These are phyloP conservation scores for Columba janthina DNA, from an alignment of 2,113 vertebrate species.

Conservation along the genomic window DNA sequence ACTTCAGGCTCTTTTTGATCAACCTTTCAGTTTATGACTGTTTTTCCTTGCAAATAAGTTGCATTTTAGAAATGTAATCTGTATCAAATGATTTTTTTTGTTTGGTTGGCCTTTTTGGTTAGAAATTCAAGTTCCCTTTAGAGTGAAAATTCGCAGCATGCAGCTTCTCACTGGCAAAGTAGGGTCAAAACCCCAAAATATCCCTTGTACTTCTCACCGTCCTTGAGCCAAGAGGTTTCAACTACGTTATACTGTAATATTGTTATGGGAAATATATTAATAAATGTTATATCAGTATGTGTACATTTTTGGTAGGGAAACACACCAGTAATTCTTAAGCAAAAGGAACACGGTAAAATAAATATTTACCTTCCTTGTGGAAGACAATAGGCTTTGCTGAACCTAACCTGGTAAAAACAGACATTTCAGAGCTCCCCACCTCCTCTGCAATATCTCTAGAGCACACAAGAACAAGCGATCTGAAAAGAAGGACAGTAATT, in stretches of 20 bases:
- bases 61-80: neutral
- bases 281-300: neutral
- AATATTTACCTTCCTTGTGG: slow-evolving; percentile 32
- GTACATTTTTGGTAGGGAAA: neutral
- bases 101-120: neutral
- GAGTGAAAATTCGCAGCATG: neutral
- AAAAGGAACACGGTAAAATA: neutral
- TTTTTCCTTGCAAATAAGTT: neutral
- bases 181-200: neutral
- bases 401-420: slow-evolving; percentile 36
- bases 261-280: neutral
- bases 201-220: neutral
- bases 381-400: slow-evolving; percentile 39
- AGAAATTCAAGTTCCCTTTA: neutral
- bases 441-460: slow-evolving; percentile 38
- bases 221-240: neutral
- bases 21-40: neutral
- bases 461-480: slow-evolving; percentile 61
- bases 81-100: neutral
- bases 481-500: slow-evolving; percentile 31
- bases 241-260: neutral
- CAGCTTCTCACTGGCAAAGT: neutral
- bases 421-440: slow-evolving; percentile 4
- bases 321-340: neutral
- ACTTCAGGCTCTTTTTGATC: neutral